Evolutionary conservation across 2,888 invertebrate species (phyloP), one percentile per base, ranked within the genome.

Genomic region (Brenthis daphne): DNA sequence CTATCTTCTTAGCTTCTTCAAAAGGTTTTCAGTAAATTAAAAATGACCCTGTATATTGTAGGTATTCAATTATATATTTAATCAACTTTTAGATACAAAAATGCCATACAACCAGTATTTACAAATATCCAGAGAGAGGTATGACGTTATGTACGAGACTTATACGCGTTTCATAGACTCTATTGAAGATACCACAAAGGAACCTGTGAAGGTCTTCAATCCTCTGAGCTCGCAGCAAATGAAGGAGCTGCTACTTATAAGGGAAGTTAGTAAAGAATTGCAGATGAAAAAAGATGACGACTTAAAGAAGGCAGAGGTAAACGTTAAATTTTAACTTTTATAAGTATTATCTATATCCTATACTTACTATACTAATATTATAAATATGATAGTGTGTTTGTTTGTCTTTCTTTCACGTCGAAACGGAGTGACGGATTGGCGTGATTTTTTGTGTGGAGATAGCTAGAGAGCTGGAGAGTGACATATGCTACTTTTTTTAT

Each of bases 221-320:
- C 77, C 82, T 0, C 63, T 90, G 0, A 6, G 73, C 0, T 47
- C 77, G n/a, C 77, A 77, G 16, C 73, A 75, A 2, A 0, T 84
- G 0, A 76, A 80, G 0, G 87, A 88, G 55, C 54, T 92, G 16
- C 12, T 73, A 0, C 76, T 90, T 8, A 87, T 87, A 11, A 81
- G 90, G 29, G 85, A 85, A 63, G 80, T 88, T 37, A 89, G 87
- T 72, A 71, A 55, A 33, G 78, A 81, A 0, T 68, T 91, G 64
- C 86, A 87, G 77, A 73, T 65, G 64, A 89, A 90, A 73, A 90
- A 89, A 48, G 81, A 84, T 0, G 88, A 89, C 0, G 89, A 90
- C 2, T 68, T 86, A 6, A 80, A 70, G 57, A 89, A 81, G 58
- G 84, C 81, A 1, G 80, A 78, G 68, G 84, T 84, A 53, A 63